Evolutionary conservation across 1,140 invertebrate species (phyloP).

Genomic region (Bombus sylvicola): DNA sequence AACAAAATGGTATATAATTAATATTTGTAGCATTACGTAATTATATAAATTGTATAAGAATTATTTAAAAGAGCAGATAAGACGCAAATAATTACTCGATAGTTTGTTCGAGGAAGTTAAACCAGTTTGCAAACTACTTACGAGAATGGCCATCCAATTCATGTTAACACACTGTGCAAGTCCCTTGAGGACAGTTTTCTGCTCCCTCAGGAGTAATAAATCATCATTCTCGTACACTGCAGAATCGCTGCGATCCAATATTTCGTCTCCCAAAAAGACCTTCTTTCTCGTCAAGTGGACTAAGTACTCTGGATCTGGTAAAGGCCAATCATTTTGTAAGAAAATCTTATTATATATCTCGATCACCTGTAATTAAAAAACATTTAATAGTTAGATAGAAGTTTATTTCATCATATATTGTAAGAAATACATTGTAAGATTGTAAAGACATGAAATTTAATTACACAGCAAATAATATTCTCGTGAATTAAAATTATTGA

Average conservation of each 20-base stretch:
- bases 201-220: conserved; percentile 86
- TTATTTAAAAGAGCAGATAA: too few species aligned
- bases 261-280: conserved; percentile 85
- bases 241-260: conserved; percentile 76
- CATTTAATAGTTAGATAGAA: background rate
- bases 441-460: too few species aligned
- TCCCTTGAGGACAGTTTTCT: conserved; percentile 87
- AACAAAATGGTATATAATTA: background rate
- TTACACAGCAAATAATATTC: background rate
- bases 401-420: too few species aligned
- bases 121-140: conserved; percentile 79
- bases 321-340: conserved; percentile 79
- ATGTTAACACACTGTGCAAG: conserved; percentile 92
- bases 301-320: conserved; percentile 79
- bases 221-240: conserved; percentile 80
- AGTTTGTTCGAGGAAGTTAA: background rate
- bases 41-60: too few species aligned
- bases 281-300: conserved; percentile 82
- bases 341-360: conserved; percentile 86
- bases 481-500: too few species aligned
- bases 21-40: too few species aligned
- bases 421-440: too few species aligned
- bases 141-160: conserved; percentile 96
- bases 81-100: background rate
- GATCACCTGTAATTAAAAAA: conserved; percentile 80